Conservation (phyloP, 2,888 invertebrate species). For the Hecatera dysodea region DNA sequence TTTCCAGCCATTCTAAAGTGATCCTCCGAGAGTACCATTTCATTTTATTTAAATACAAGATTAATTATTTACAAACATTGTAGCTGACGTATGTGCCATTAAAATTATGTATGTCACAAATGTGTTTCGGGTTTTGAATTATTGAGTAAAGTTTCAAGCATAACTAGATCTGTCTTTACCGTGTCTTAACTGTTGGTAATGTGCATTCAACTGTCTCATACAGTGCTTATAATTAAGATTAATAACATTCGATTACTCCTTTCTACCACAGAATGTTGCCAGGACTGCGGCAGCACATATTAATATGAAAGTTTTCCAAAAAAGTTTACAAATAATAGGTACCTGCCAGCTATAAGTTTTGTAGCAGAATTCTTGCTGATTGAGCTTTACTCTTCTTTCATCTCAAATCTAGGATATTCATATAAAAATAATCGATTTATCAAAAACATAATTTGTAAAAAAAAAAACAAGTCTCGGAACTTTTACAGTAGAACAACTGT, state of each 20-base stretch:
- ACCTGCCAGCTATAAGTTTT: too few species aligned
- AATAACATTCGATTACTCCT: neutral
- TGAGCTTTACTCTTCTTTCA: too few species aligned
- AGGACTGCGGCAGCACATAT: neutral
- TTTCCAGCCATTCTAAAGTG: neutral
- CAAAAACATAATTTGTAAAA: too few species aligned
- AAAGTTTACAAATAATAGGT: too few species aligned
- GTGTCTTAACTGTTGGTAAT: neutral
- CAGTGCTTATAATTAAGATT: neutral
- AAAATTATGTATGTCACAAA: constrained; percentile 32
- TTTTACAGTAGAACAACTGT: too few species aligned
- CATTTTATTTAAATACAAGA: neutral
- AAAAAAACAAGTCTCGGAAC: too few species aligned
- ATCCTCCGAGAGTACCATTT: neutral
- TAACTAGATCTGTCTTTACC: constrained; percentile 7
- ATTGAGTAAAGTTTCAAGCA: constrained; percentile 25
- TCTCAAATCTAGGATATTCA: too few species aligned
- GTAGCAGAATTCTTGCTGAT: too few species aligned
- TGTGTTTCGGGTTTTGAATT: constrained; percentile 30
- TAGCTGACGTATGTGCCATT: constrained; percentile 34
- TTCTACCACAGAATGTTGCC: neutral
- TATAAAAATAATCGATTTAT: too few species aligned
- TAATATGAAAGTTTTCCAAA: too few species aligned
- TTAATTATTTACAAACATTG: constrained; percentile 64
- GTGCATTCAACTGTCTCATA: neutral